Base-by-base conservation (phyloP, 2,888 invertebrate species). In the Cheiracanthium punctorium region DNA sequence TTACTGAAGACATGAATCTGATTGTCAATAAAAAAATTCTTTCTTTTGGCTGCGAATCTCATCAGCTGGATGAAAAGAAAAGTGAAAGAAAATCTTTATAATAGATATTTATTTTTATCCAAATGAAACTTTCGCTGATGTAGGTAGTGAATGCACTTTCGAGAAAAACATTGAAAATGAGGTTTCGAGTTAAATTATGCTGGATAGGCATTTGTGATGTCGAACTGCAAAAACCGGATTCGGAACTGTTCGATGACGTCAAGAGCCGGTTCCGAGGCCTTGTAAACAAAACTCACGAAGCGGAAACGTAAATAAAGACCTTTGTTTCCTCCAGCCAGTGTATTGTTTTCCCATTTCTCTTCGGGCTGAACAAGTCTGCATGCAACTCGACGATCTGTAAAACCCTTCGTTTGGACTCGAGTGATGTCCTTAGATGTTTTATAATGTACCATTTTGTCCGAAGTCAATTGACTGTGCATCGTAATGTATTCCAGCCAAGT, bases 241-340 rank as follows among this genome's bases (percentile, higher is more conserved):
- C 79, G 79, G 79, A 85, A 79, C 79, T 70, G 84, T 85, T 74
- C 79, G 69, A 48, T 85, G 84, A 85, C 84, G 84, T 85, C 79
- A 48, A 74, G 33, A 70, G 84, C 84, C 79, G 79, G 84, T 85
- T 85, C 69, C 74, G 79, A 74, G 79, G 79, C 84, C 84, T 85
- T 85, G 84, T 85, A 85, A 85, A 85, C 84, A 85, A 85, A 79
- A 69, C 79, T 73, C 73, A 58, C 77, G 74, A 70, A 79, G 84
- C 84, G 84, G 84, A 85, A 85, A 85, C 84, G 84, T 85, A 85
- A 85, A 85, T 85, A 79, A 85, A 79, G 74, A 37, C 32, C 77
- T 84, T 85, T 85, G 79, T 79, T 79, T 85, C 73, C 48, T 80
- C 41, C 79, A 69, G 52, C 69, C 58, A 28, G 48, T 30, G 58